Evolutionary conservation across 2,113 vertebrate species (phyloP).

Genomic region (Catharus fuscescens): DNA sequence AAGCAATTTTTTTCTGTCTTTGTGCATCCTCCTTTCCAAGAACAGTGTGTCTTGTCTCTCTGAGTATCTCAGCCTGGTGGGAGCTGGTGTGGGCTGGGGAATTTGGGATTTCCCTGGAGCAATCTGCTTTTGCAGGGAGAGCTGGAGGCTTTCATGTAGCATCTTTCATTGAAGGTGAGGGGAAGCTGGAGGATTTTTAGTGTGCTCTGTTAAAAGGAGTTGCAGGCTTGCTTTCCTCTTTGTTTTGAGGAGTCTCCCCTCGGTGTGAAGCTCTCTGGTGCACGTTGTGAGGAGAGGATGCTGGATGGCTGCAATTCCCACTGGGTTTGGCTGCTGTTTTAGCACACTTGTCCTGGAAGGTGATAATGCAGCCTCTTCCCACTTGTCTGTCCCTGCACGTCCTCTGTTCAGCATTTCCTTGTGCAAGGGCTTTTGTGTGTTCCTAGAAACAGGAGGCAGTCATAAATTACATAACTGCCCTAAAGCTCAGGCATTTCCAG

Average conservation of each 20-base stretch:
- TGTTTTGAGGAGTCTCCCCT: background rate
- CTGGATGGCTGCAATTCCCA: background rate
- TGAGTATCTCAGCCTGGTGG: accelerated
- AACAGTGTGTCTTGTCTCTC: background rate
- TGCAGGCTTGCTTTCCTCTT: background rate
- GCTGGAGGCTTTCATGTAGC: background rate
- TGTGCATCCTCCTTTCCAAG: background rate
- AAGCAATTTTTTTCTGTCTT: background rate
- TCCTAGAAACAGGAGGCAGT: background rate
- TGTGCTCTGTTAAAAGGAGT: background rate
- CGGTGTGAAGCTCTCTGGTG: background rate
- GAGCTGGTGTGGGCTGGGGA: background rate
- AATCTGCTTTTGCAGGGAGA: background rate
- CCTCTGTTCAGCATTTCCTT: background rate
- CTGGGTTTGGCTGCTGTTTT: background rate
- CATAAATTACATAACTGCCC: background rate
- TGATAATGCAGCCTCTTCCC: background rate
- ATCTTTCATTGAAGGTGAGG: background rate
- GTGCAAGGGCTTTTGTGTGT: accelerated
- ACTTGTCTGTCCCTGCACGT: accelerated
- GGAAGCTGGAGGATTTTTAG: background rate
- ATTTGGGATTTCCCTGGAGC: background rate
- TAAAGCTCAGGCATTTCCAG: background rate
- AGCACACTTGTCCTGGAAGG: background rate
- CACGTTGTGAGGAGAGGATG: background rate